These are phyloP conservation scores for Silurus glanis DNA, from an alignment of 2,113 vertebrate species.

Conservation along the genomic window DNA sequence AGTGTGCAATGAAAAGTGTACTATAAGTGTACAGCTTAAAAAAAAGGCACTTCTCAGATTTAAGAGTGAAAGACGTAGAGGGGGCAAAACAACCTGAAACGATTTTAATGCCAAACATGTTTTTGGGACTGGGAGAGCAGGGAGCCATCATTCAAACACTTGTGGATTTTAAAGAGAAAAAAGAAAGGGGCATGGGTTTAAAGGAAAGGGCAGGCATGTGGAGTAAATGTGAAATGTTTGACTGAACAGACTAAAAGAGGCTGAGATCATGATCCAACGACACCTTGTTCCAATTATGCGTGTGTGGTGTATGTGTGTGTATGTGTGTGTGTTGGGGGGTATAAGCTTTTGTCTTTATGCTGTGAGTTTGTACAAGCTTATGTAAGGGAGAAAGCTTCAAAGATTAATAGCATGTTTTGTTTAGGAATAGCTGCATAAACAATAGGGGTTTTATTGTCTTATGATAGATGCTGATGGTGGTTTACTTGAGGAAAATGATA, in stretches of 20 bases:
- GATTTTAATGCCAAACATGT: slow-evolving; percentile 15
- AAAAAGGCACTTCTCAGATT: background rate
- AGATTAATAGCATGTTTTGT: slow-evolving; percentile 40
- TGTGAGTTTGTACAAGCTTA: slow-evolving; percentile 42
- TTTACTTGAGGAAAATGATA: slow-evolving; percentile 31
- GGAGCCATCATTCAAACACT: slow-evolving; percentile 20
- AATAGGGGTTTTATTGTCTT: slow-evolving; percentile 4
- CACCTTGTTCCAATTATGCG: slow-evolving; percentile 79
- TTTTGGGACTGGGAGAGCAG: slow-evolving; percentile 14
- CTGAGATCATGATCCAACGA: slow-evolving; percentile 71
- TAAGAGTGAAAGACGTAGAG: slow-evolving; percentile 1
- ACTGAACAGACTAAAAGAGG: slow-evolving; percentile 60
- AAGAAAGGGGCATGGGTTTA: background rate
- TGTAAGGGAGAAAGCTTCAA: slow-evolving; percentile 55
- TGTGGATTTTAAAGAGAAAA: background rate
- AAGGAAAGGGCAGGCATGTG: background rate
- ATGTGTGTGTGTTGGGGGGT: slow-evolving; percentile 16
- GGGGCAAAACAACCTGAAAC: background rate
- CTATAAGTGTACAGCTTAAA: background rate
- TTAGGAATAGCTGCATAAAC: slow-evolving; percentile 20
- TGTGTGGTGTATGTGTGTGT: background rate
- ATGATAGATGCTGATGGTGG: slow-evolving; percentile 11
- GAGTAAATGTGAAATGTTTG: slow-evolving; percentile 27
- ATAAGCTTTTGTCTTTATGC: slow-evolving; percentile 22
- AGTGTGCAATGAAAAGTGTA: too few species aligned